Conservation (phyloP, 2,888 invertebrate species). For the Nesidiocoris tenuis region DNA sequence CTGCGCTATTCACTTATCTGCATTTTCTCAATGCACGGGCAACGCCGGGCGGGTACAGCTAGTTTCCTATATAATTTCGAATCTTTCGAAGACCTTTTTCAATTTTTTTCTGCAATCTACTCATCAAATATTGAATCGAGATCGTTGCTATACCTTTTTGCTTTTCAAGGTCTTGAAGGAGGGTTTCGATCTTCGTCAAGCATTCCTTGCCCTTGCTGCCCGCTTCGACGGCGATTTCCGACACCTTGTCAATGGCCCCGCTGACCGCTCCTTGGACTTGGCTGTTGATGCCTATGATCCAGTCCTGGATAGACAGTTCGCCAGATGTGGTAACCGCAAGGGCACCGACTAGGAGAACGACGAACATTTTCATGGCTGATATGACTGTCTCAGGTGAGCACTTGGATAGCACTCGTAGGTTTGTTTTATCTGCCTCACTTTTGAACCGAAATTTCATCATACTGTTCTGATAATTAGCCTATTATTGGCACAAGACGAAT, state of each 20-base stretch:
- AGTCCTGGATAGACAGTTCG: neutral
- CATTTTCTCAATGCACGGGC: no score
- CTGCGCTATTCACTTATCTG: no score
- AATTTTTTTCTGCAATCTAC: no score
- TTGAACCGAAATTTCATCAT: no score
- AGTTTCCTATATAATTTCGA: no score
- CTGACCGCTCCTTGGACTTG: neutral
- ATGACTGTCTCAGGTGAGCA: no score
- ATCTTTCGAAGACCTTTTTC: no score
- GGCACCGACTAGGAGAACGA: constrained; percentile 2
- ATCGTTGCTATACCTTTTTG: neutral
- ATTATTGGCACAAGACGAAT: neutral
- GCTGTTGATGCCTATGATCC: neutral
- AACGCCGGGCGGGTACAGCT: no score
- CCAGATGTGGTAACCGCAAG: neutral
- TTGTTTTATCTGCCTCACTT: no score
- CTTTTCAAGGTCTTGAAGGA: neutral
- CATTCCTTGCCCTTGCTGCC: constrained; percentile 9
- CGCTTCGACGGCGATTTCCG: neutral
- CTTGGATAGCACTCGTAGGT: no score
- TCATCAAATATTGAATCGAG: no score
- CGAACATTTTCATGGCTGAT: constrained; percentile 7
- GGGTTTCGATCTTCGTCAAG: neutral
- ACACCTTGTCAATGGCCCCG: constrained; percentile 1
- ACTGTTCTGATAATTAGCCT: neutral